Evolutionary conservation across 2,888 invertebrate genomes (phyloP), one percentile per base, ranked within the genome.

Genomic region (Crocallis elinguaria): DNA sequence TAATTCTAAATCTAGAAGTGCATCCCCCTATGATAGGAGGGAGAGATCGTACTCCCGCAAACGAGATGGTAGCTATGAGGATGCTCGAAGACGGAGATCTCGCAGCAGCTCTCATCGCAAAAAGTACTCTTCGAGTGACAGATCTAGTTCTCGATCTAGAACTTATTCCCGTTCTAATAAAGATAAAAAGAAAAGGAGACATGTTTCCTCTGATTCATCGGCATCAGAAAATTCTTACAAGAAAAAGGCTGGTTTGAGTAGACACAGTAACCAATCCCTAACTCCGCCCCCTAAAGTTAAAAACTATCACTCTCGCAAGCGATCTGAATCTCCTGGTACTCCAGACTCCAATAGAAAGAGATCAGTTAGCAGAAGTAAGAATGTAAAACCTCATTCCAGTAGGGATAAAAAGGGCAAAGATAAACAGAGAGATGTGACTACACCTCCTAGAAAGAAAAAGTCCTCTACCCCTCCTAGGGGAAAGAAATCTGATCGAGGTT

Each of bases 121-220:
- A 16, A 84, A 82, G 49, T 88, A 88, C 69, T 82, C 84, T 17
- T 86, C 88, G 4, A 87, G 89, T 70, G 86, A 82, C 30, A 70
- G 77, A 16, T 84, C 86, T 0, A 82, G 79, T 41, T 84, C 83
- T 13, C 71, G 82, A 16, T 86, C 86, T 13, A 73, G 74, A 35
- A 86, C 86, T 14, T 82, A 80, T 63, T 79, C 84, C 11, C 71
- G 71, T 36, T 74, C 42, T 7, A 78, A 67, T 51, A 75, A 49
- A 67, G 62, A 36, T 4, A 46, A 32, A 38, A 74, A 77, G 36
- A 75, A 73, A 17, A 49, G 56, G 17, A 42, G 41, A 49, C 75
- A 80, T 5, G 54, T 61, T 3, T 86, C 88, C 13, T 76, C 84
- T 0, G 72, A 67, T 17, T 87, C 88, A n/a, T 81, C 82, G 13